Evolutionary conservation across 2,888 invertebrate genomes (phyloP), one percentile per base, ranked within the genome.

Genomic region (Bedellia somnulentella): DNA sequence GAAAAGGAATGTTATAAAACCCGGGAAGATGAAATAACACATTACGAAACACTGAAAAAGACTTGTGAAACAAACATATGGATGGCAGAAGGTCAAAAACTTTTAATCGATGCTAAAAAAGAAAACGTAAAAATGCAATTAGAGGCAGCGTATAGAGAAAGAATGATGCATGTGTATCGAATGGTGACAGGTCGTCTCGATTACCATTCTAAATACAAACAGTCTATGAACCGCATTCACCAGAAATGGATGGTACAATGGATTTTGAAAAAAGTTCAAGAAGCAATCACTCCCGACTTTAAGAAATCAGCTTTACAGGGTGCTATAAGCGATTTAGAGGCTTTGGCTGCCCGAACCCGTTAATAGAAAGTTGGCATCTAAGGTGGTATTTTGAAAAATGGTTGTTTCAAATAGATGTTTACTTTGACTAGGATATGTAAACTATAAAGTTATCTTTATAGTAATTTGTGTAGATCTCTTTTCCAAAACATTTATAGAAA

Each of bases 211-310:
- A 93, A 93, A 53, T 80, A 82, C 39, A 81, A 87, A 46, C 83
- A 81, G 43, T 77, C 89, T 15, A 86, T 89, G 52, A 81, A 84
- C 26, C 85, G 89, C 41, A 81, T 97, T 38, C 83, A 88, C 38
- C 96, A 97, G 57, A 90, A 87, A 55, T 93, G 97, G 75, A 89
- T 98, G 89, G 87, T 92, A 26, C 82, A 87, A 47, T 98, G 94
- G 91, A 89, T 98, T 43, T 83, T 93, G 23, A 70, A 79, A 31
- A 86, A 80, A 47, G 98, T 98, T 3, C 70, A 80, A 36, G 82
- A 86, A 45, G 83, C 92, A 22, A 88, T 94, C 44, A 93, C 93
- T 1, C 18, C 5, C 9, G 88, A 93, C 38, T 90, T 93, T 62
- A 93, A 95, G 52, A 87, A 90, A 54, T 84, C 87, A 42, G 88